phyloP scores from a whole-genome alignment of 1,140 invertebrate genomes.

The Cydia pomonella region DNA sequence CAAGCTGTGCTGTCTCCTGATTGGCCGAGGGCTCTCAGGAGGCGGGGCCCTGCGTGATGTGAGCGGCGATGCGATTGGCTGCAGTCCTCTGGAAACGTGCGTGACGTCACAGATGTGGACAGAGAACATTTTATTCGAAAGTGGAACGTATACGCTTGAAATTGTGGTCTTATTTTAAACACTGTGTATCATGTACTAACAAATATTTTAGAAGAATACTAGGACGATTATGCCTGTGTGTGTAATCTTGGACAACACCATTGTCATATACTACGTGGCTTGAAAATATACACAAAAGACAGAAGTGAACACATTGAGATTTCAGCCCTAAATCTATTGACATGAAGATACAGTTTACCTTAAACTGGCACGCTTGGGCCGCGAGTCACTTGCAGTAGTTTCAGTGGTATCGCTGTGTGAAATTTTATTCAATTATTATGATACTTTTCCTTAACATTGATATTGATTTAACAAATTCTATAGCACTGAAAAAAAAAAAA shows the following conservation, averaged over 20 bases:
- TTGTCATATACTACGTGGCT: no score
- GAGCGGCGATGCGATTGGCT: slow-evolving; percentile 54
- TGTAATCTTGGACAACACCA: no score
- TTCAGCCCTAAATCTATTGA: background rate
- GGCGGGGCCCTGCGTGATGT: slow-evolving; percentile 48
- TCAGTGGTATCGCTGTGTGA: background rate
- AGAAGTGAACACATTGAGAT: background rate
- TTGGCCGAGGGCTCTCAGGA: slow-evolving; percentile 61
- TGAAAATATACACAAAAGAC: background rate
- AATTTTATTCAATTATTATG: background rate
- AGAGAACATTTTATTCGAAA: background rate
- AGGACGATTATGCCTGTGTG: no score
- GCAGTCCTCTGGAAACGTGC: slow-evolving; percentile 53
- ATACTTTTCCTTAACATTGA: no score
- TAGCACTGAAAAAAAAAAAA: no score
- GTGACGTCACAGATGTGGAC: slow-evolving; percentile 27
- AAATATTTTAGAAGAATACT: no score
- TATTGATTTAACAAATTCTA: no score
- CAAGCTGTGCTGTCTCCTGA: slow-evolving; percentile 55
- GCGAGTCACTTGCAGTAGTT: background rate
- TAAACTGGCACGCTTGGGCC: background rate
- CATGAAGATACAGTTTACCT: background rate
- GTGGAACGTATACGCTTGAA: background rate
- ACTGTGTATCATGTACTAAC: no score
- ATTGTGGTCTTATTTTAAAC: background rate